Percentiles rank a stretch among this genome's conserved stretches.
phyloP scores from a whole-genome alignment of 2,888 invertebrate species.

The Drosophila flavopinicola region DNA sequence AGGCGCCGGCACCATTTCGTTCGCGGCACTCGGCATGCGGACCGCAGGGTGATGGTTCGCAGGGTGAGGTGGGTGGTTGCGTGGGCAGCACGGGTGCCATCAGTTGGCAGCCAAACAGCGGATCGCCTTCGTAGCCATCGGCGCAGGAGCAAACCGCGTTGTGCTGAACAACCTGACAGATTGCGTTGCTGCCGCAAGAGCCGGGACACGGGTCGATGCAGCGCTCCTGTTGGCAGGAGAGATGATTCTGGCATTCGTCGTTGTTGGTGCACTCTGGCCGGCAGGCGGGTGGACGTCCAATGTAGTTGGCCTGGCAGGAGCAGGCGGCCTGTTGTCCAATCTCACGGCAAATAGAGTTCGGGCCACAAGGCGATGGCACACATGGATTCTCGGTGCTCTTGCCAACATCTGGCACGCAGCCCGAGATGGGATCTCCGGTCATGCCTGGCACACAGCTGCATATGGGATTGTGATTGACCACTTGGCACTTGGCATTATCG shows the following conservation, averaged over 20 bases:
- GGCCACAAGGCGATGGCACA: conserved; percentile 92
- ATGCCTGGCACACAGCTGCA: conserved; percentile 88
- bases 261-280: conserved; percentile 92
- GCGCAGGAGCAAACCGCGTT: conserved; percentile 92
- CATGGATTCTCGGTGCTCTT: conserved; percentile 87
- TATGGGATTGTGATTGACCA: conserved; percentile 89
- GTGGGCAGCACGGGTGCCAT: conserved; percentile 86
- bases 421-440: conserved; percentile 88
- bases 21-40: conserved; percentile 93
- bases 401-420: conserved; percentile 85
- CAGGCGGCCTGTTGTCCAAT: conserved; percentile 93
- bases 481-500: conserved; percentile 87
- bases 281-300: conserved; percentile 94
- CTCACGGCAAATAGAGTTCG: conserved; percentile 92
- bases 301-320: conserved; percentile 91
- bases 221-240: conserved; percentile 92
- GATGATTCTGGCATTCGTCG: conserved; percentile 92
- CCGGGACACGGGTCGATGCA: conserved; percentile 94
- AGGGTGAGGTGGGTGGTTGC: conserved; percentile 89
- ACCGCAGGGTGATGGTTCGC: conserved; percentile 93
- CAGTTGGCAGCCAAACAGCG: conserved; percentile 86
- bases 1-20: conserved; percentile 93
- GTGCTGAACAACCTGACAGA: conserved; percentile 94
- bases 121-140: conserved; percentile 93
- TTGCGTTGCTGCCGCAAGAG: conserved; percentile 91